Base-by-base conservation (phyloP, 2,888 invertebrate genomes). In the Acleris emargana region DNA sequence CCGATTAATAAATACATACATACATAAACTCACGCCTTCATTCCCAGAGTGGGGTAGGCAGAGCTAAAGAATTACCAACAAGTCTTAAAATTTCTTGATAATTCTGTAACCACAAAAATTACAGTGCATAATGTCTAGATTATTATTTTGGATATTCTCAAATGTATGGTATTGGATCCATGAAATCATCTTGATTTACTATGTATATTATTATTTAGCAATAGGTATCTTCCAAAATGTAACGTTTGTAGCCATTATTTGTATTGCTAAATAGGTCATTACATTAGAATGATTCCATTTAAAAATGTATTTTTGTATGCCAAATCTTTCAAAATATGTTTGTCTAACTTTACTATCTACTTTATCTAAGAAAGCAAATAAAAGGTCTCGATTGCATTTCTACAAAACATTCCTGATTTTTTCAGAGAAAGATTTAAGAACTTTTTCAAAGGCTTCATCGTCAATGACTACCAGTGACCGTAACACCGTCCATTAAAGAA, bases 221-320 rank as follows among this genome's bases (percentile, higher is more conserved):
- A 3, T n/a, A n/a, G n/a, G n/a, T 13, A 38, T 13, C 38, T 38
- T 38, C 13, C 4, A 38, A 38, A 13, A 38, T 13, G 13, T 38
- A 4, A 38, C 11, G 9, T 13, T 38, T 4, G 5, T 38, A 38
- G 32, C 11, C 11, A 13, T 38, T 38, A 13, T 17, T 42, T 22
- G 20, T 64, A 61, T 47, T 45, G 52, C 55, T 16, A 32, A 55
- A 64, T 58, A 70, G 78, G 84, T 82, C 83, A 84, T 82, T 76
- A 68, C 83, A 84, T 82, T 76, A 68, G 71, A 73, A 82, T 43
- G 13, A 38, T 25, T 79, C 71, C 71, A 71, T 79, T 76, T 77
- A 70, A 77, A 79, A 79, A 72, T 76, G 77, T 83, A 82, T 79
- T 82, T 83, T 83, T 78, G 59, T 79, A 78, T 70, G 67, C 69